Percentiles rank a stretch among this genome's conserved stretches.
Evolutionary conservation across 2,797 vertebrate species (phyloP).

Genomic region (Sebastes dallii): DNA sequence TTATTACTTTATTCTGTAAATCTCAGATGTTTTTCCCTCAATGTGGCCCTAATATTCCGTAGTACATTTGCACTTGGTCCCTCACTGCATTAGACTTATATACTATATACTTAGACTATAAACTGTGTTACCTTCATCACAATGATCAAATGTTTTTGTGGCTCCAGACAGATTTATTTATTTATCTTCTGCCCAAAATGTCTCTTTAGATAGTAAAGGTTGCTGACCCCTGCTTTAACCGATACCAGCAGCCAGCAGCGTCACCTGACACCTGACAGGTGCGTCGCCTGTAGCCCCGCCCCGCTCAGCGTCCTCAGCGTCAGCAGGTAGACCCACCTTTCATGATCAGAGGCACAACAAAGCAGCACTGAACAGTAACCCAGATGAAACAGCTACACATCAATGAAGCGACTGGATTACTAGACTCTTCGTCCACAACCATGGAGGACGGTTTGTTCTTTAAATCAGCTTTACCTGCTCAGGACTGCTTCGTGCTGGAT

Average conservation of each 20-base stretch:
- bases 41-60: too few relatives aligned
- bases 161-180: too few relatives aligned
- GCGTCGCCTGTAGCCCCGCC: constrained; percentile 56
- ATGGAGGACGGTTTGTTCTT: constrained; percentile 62
- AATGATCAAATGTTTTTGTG: too few relatives aligned
- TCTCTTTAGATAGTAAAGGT: too few relatives aligned
- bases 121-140: too few relatives aligned
- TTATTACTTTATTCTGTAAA: too few relatives aligned
- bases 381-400: not conserved
- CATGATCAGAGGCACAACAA: constrained; percentile 9
- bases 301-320: not conserved
- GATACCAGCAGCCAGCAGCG: not conserved
- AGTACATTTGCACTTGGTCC: too few relatives aligned
- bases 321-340: constrained; percentile 1
- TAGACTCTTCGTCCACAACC: not conserved
- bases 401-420: not conserved
- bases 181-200: too few relatives aligned
- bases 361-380: not conserved
- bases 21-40: too few relatives aligned
- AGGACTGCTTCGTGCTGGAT: not conserved
- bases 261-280: constrained; percentile 64
- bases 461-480: constrained; percentile 41
- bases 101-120: too few relatives aligned
- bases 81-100: too few relatives aligned
- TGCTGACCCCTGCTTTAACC: not conserved